A percentile compares a stretch with the other conserved stretches of the same genome.
Conservation (phyloP, 2,113 vertebrate species). For the Nibea albiflora region DNA sequence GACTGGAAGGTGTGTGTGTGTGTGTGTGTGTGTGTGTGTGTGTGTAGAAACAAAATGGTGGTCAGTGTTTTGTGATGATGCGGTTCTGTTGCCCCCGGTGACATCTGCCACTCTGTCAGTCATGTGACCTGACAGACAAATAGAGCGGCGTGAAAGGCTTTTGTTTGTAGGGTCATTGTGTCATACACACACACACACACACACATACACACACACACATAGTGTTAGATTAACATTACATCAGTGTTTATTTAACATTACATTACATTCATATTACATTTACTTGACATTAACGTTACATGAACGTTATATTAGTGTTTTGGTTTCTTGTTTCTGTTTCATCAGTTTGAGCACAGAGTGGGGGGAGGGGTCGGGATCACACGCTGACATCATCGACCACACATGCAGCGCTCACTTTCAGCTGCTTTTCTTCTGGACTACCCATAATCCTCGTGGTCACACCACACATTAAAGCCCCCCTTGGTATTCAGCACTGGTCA, state of each 20-base stretch:
- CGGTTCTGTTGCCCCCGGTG: conserved; percentile 46
- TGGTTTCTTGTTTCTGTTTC: too few relatives aligned
- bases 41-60: conserved; percentile 31
- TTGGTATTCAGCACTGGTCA: conserved; percentile 99
- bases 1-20: not conserved
- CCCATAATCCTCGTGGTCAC: conserved; percentile 95
- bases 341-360: too few relatives aligned
- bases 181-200: not conserved
- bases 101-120: conserved; percentile 72
- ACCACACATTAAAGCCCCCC: conserved; percentile 94
- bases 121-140: conserved; percentile 75
- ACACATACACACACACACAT: too few relatives aligned
- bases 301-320: too few relatives aligned
- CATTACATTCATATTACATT: too few relatives aligned
- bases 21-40: not conserved
- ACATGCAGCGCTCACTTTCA: conserved; percentile 91
- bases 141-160: conserved; percentile 70
- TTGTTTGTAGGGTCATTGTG: conserved; percentile 72
- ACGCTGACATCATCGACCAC: conserved; percentile 95
- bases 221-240: too few relatives aligned
- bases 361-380: conserved; percentile 72
- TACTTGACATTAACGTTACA: too few relatives aligned
- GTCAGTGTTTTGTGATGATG: conserved; percentile 36
- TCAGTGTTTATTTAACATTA: too few relatives aligned
- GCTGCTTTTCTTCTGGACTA: conserved; percentile 83